Conservation (phyloP, 2,113 vertebrate genomes). For the Eira barbara region DNA sequence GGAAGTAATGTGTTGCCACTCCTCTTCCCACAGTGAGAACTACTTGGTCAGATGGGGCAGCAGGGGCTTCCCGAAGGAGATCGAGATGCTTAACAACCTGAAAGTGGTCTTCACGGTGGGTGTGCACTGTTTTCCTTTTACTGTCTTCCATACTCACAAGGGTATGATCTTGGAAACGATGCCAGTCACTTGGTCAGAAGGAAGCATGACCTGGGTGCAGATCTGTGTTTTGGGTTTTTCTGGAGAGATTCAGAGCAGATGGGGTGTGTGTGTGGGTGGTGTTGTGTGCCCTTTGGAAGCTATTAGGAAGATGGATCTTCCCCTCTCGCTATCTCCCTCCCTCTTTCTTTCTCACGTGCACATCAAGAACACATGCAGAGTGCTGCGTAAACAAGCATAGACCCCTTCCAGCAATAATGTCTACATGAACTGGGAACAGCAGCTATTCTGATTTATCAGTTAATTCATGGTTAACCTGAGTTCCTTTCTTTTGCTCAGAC, state of each 20-base stretch:
- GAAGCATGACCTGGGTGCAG: rapidly evolving
- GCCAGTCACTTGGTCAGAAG: neutral
- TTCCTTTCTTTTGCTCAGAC: neutral
- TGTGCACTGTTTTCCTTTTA: slow-evolving; percentile 23
- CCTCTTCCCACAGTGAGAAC: slow-evolving; percentile 90
- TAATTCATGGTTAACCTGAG: neutral
- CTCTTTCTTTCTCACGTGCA: neutral
- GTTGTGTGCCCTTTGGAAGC: neutral
- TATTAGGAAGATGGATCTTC: neutral
- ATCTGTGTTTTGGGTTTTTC: neutral
- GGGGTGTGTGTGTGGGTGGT: too few species aligned
- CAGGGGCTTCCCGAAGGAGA: slow-evolving; percentile 94
- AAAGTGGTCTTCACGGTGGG: slow-evolving; percentile 99
- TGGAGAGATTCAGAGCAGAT: neutral
- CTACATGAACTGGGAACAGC: neutral
- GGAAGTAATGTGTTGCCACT: neutral
- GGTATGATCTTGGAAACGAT: neutral
- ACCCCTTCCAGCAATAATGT: neutral
- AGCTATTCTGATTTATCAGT: neutral
- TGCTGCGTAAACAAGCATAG: neutral
- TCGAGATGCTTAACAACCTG: slow-evolving; percentile 98
- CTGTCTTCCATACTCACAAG: rapidly evolving
- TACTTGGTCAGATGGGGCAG: slow-evolving; percentile 97
- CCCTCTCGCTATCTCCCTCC: too few species aligned
- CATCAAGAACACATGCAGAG: neutral